Base-by-base conservation (phyloP, 2,113 vertebrate genomes). In the Amblyornis subalaris region DNA sequence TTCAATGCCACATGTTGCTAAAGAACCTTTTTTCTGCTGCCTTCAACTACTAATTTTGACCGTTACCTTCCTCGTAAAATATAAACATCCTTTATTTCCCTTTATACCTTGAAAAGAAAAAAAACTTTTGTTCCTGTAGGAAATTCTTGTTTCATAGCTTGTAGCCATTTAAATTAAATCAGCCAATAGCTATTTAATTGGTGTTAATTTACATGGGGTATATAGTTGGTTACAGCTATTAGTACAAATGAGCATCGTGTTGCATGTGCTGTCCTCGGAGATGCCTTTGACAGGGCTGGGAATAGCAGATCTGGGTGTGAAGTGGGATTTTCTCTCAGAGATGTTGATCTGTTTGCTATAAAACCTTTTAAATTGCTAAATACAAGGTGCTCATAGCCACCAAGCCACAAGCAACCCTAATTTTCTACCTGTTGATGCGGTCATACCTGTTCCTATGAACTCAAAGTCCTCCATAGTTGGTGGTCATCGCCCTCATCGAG, bases 321-420 rank as follows among this genome's bases (percentile, higher is more conserved):
- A 93, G 57, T 3, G 58, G 22, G 75, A 67, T 75, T 67, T 8
- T 84, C 33, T 90, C 36, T 54, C 21, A 71, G 87, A 75, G 28
- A 78, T 69, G 76, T 55, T 85, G 74, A 91, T 91, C 85, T 88
- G 40, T 79, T 90, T 88, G 31, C 81, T 76, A 31, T 76, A 72
- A 93, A 85, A 54, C 31, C 24, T 94, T 89, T 91, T 38, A 88
- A 85, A 91, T 33, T 69, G 81, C 36, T 85, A 89, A 91, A 69
- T 69, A 53, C 42, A 45, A 75, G 72, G 53, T 65, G 20, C 31
- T 62, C 15, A 40, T 36, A 60, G 38, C 21, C 33, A 22, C 54
- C 23, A 22, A 80, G 45, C 20, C 47, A 75, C 53, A 69, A 78
- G 48, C 31, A 89, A 54, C 25, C 20, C 42, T 57, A 57, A 64